phyloP scores from a whole-genome alignment of 2,888 invertebrate species.

The Laothoe populi region DNA sequence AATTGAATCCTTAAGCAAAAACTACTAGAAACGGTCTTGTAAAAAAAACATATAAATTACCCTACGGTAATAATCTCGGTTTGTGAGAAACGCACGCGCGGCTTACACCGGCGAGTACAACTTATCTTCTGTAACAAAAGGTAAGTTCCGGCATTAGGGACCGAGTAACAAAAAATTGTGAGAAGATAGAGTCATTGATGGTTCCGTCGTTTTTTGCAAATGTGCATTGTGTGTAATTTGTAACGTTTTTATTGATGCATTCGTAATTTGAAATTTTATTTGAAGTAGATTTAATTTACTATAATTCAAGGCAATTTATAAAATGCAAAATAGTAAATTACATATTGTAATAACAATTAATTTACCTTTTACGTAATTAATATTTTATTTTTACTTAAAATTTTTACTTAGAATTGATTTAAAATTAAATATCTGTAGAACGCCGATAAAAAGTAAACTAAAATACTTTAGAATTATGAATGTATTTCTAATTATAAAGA shows the following conservation, averaged over 20 bases:
- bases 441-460: not conserved
- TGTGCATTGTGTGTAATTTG: not conserved
- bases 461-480: not conserved
- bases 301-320: no score
- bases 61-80: constrained; percentile 14
- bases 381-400: not conserved
- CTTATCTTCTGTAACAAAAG: constrained; percentile 50
- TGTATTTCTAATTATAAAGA: constrained; percentile 2
- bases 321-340: no score
- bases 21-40: not conserved
- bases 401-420: not conserved
- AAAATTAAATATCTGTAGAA: not conserved
- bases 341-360: no score
- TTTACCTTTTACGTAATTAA: not conserved
- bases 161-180: constrained; percentile 24
- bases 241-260: not conserved
- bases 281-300: no score
- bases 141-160: constrained; percentile 49
- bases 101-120: constrained; percentile 36
- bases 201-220: not conserved
- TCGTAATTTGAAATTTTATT: not conserved
- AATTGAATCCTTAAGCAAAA: not conserved
- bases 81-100: constrained; percentile 52
- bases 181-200: not conserved
- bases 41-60: constrained; percentile 16